Conservation (phyloP, 1,140 invertebrate genomes). For the Aphelinus certus region DNA sequence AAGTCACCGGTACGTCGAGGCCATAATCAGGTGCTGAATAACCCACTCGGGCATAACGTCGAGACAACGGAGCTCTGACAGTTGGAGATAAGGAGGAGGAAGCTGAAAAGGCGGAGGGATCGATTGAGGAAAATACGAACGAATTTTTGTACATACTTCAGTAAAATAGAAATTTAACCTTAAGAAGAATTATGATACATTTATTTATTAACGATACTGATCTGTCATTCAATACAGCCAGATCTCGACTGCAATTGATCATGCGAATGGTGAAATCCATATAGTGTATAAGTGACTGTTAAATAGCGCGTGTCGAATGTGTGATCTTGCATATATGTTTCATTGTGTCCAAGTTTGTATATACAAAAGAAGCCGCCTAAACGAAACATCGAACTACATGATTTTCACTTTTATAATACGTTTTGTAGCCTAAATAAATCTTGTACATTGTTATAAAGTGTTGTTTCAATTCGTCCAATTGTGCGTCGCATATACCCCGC, state of each 20-base stretch:
- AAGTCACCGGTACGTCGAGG: slow-evolving; percentile 64
- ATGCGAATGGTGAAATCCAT: background rate
- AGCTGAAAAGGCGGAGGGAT: background rate
- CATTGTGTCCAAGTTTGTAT: slow-evolving; percentile 8
- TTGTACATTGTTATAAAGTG: slow-evolving; percentile 24
- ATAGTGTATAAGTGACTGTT: background rate
- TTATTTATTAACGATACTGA: slow-evolving; percentile 26
- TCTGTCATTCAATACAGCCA: slow-evolving; percentile 25
- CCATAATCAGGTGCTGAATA: slow-evolving; percentile 66
- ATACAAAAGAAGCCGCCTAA: slow-evolving; percentile 26
- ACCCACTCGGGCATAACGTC: slow-evolving; percentile 77
- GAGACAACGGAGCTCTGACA: slow-evolving; percentile 83
- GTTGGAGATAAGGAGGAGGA: slow-evolving; percentile 5
- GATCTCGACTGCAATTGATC: background rate
- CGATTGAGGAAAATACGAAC: slow-evolving; percentile 15
- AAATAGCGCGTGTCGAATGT: background rate
- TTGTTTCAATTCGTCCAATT: background rate
- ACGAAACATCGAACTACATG: slow-evolving; percentile 28
- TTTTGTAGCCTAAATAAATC: slow-evolving; percentile 33
- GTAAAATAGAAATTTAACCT: background rate
- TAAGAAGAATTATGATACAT: background rate
- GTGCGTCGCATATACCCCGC: background rate
- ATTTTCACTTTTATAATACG: slow-evolving; percentile 24
- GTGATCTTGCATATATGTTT: slow-evolving; percentile 3
- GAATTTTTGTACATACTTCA: slow-evolving; percentile 38